Conservation (phyloP, 2,888 invertebrate species). For the Ennomos fuscantarius region DNA sequence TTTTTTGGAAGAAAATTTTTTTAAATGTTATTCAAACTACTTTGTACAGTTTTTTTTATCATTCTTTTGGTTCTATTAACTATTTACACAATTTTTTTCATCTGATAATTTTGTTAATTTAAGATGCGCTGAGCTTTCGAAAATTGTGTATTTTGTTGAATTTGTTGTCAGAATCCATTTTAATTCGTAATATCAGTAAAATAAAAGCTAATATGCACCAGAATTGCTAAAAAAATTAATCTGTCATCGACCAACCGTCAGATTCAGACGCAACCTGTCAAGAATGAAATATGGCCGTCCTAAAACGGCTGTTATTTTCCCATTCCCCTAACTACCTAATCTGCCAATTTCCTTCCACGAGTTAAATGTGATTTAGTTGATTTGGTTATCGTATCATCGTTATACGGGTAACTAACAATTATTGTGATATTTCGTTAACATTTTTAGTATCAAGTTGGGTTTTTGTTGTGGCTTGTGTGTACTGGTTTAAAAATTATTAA, state of each 20-base stretch:
- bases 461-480: no score
- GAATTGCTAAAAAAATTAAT: constrained; percentile 10
- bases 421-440: constrained; percentile 1
- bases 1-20: no score
- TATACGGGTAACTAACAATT: not conserved
- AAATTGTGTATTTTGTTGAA: no score
- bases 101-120: no score
- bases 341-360: constrained; percentile 21
- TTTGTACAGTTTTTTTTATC: no score
- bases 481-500: no score
- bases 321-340: constrained; percentile 24
- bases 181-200: not conserved
- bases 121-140: no score
- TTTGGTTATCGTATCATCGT: constrained; percentile 1
- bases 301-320: constrained; percentile 22
- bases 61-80: no score
- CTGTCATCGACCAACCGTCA: constrained; percentile 22
- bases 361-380: constrained; percentile 15
- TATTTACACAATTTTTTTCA: no score
- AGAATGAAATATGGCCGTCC: constrained; percentile 30
- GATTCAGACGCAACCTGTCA: constrained; percentile 27
- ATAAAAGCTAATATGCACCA: not conserved
- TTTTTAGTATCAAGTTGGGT: not conserved
- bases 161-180: no score
- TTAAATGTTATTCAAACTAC: no score